phyloP scores from a whole-genome alignment of 2,888 invertebrate species.

The Candidula unifasciata region DNA sequence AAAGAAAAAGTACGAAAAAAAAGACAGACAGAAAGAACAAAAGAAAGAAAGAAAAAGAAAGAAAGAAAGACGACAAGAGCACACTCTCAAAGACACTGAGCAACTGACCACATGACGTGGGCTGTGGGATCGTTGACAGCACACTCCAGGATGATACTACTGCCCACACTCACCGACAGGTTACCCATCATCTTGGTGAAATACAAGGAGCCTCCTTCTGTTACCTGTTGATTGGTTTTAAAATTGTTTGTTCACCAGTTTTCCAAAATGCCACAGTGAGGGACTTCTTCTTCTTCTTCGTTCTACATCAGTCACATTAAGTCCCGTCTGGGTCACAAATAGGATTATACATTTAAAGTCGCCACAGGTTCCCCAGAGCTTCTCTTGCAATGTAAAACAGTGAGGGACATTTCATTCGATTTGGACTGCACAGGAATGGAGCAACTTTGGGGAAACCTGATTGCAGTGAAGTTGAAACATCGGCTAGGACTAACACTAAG shows the following conservation, averaged over 20 bases:
- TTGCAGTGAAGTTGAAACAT: too few relatives aligned
- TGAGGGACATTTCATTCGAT: too few relatives aligned
- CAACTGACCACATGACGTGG: conserved; percentile 59
- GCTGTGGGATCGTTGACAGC: conserved; percentile 57
- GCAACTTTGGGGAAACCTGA: too few relatives aligned
- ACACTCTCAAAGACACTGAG: too few relatives aligned
- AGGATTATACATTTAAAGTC: too few relatives aligned
- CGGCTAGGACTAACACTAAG: too few relatives aligned
- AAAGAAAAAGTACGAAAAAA: not conserved
- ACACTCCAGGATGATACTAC: conserved; percentile 60
- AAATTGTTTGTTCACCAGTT: not conserved
- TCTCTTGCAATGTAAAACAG: too few relatives aligned
- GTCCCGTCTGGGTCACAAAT: too few relatives aligned
- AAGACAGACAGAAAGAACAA: not conserved
- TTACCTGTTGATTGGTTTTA: conserved; percentile 31
- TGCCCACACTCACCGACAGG: conserved; percentile 53
- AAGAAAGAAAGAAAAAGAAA: not conserved
- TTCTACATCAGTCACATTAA: not conserved
- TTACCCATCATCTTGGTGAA: conserved; percentile 56
- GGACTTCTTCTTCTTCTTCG: not conserved
- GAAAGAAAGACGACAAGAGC: not conserved
- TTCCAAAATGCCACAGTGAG: not conserved
- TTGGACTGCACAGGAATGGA: too few relatives aligned
- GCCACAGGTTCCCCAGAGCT: too few relatives aligned
- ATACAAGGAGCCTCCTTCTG: conserved; percentile 47